A percentile compares a stretch with the other conserved stretches of the same genome.
These are phyloP conservation scores for Fissipunctia ypsillon DNA, from an alignment of 2,888 invertebrate genomes.

Conservation along the genomic window DNA sequence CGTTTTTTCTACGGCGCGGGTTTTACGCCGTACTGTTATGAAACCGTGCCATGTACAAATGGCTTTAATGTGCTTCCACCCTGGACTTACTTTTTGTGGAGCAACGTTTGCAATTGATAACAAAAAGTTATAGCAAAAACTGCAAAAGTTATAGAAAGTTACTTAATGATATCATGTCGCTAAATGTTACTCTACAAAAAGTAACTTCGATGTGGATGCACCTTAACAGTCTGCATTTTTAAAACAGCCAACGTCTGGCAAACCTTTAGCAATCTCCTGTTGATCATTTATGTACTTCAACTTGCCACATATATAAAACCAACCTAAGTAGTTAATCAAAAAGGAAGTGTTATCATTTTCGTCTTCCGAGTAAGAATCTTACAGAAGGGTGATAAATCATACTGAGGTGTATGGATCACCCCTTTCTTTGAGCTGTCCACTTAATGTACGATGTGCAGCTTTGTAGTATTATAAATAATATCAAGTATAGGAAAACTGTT, in stretches of 20 bases:
- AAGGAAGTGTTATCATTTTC: background rate
- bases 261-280: background rate
- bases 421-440: conserved; percentile 4
- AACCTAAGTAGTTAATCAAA: background rate
- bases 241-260: background rate
- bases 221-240: too few species aligned
- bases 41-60: too few species aligned
- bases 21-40: too few species aligned
- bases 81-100: too few species aligned
- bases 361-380: background rate
- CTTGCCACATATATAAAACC: background rate
- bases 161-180: too few species aligned
- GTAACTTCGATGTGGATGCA: too few species aligned
- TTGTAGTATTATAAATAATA: background rate
- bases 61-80: too few species aligned
- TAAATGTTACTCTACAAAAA: too few species aligned
- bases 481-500: background rate
- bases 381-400: conserved; percentile 43
- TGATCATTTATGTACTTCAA: background rate
- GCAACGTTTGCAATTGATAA: too few species aligned
- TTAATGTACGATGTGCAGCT: background rate
- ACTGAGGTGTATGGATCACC: conserved; percentile 45
- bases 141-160: too few species aligned
- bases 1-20: too few species aligned
- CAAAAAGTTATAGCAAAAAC: too few species aligned